These are phyloP conservation scores for Lasius fuliginosus DNA, from an alignment of 2,888 invertebrate species.

Conservation along the genomic window DNA sequence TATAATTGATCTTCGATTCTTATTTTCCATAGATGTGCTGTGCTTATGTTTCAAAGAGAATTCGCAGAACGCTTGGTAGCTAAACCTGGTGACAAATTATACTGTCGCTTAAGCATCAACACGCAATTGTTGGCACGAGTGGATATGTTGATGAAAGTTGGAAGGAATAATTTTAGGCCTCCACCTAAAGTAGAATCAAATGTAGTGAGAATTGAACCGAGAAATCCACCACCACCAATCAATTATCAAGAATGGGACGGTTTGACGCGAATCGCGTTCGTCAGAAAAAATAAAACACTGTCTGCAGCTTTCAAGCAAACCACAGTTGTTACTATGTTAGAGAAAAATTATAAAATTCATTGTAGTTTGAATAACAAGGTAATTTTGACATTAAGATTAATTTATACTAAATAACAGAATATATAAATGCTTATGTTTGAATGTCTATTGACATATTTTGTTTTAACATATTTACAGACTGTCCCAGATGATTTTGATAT, in stretches of 20 bases:
- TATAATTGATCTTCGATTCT: slow-evolving; percentile 30
- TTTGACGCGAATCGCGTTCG: slow-evolving; percentile 96
- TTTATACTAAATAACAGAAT: background rate
- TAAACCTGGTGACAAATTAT: slow-evolving; percentile 98
- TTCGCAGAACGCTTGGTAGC: slow-evolving; percentile 99
- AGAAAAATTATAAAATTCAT: slow-evolving; percentile 96
- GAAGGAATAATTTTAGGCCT: slow-evolving; percentile 99
- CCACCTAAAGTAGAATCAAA: slow-evolving; percentile 99
- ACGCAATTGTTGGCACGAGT: slow-evolving; percentile 98
- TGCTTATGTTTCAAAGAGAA: slow-evolving; percentile 99
- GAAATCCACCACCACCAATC: slow-evolving; percentile 98
- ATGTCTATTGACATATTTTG: slow-evolving; percentile 4
- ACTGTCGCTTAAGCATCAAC: slow-evolving; percentile 98
- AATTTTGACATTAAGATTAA: slow-evolving; percentile 71
- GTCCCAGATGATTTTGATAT: slow-evolving; percentile 93
- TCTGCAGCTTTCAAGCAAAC: slow-evolving; percentile 95
- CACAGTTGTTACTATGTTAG: slow-evolving; percentile 93
- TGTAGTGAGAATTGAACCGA: slow-evolving; percentile 98
- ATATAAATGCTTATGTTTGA: background rate
- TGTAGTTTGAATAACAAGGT: slow-evolving; percentile 95
- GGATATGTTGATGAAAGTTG: slow-evolving; percentile 98
- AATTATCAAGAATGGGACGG: slow-evolving; percentile 99
- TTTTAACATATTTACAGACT: slow-evolving; percentile 87
- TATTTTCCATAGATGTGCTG: slow-evolving; percentile 93
- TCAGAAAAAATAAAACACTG: slow-evolving; percentile 98